phyloP scores from a whole-genome alignment of 2,888 invertebrate genomes.

The Allygus modestus region DNA sequence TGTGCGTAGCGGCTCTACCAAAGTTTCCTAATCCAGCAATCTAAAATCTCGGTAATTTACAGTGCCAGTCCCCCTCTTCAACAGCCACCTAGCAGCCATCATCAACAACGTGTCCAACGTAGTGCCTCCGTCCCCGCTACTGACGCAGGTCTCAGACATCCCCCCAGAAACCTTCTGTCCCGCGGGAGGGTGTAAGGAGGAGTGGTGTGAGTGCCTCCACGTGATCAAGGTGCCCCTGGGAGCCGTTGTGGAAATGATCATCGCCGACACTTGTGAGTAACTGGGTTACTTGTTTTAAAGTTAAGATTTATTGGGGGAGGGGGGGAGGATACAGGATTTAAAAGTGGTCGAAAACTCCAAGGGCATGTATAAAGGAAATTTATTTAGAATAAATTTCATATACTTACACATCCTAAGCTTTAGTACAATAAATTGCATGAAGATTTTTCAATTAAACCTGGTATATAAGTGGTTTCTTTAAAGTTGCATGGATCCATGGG shows the following conservation, averaged over 20 bases:
- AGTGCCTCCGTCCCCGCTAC: constrained; percentile 85
- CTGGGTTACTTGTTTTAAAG: constrained; percentile 1
- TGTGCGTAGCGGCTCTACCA: too few species aligned
- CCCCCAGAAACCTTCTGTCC: constrained; percentile 75
- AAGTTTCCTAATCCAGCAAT: too few species aligned
- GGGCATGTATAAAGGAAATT: too few species aligned
- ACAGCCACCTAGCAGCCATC: constrained; percentile 72
- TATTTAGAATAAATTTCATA: too few species aligned
- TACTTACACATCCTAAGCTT: too few species aligned
- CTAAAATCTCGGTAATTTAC: too few species aligned
- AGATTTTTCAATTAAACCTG: too few species aligned
- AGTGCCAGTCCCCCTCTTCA: constrained; percentile 70
- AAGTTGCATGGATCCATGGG: too few species aligned
- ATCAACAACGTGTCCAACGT: constrained; percentile 85
- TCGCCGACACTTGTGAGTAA: constrained; percentile 80
- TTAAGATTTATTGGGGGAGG: background rate
- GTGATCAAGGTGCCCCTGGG: constrained; percentile 76
- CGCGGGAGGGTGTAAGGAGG: constrained; percentile 40
- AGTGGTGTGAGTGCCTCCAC: constrained; percentile 78
- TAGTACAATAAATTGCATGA: too few species aligned
- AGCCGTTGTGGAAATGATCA: constrained; percentile 78
- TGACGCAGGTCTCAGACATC: constrained; percentile 84
- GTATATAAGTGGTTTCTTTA: too few species aligned
- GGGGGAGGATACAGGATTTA: too few species aligned
- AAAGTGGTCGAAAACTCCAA: too few species aligned